Base-by-base conservation (phyloP, 1,140 invertebrate genomes). In the Wasmannia auropunctata region DNA sequence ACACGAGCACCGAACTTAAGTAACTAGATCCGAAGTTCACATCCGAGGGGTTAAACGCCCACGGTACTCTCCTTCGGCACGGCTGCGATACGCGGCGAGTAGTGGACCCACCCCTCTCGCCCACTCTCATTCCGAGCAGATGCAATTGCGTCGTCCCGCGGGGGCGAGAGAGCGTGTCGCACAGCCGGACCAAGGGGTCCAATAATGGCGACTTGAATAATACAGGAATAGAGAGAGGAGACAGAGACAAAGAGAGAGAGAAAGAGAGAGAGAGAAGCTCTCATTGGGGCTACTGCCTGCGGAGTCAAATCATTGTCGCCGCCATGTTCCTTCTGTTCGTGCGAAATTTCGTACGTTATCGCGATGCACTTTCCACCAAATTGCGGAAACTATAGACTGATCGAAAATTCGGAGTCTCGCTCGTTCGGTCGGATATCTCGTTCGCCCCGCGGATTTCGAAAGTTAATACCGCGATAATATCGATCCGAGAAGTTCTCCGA, bases 71-170 rank as follows among this genome's bases (percentile, higher is more conserved):
- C 85, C 88, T 90, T 72, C 67, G 37, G 40, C 51, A 84, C 86
- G 85, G 51, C 54, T 80, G 40, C 85, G 85, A 85, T 85, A 84
- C 67, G 60, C 70, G 58, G 54, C 28, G 70, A 43, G 54, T 31
- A 58, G 74, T 69, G 46, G 56, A 51, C 83, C 63, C 63, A 86
- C 89, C 81, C 76, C 84, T 80, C 76, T 85, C 49, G 58, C 74
- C 22, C 58, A 70, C 86, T 88, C 89, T 90, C 89, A 87, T 87
- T 86, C 86, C 86, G 86, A 76, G 74, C 91, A 92, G 92, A 93
- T 93, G 92, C 93, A 92, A 93, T 93, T 91, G 89, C 92, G 92
- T 93, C 72, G 92, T 93, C 92, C 88, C 90, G 91, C 91, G 91
- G 91, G 91, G 91, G 90, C 88, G 90, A 91, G 80, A 75, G 86